A percentile compares a stretch with the other conserved stretches of the same genome.
Evolutionary conservation across 2,797 vertebrate species (phyloP).

Genomic region (Decapterus maruadsi): DNA sequence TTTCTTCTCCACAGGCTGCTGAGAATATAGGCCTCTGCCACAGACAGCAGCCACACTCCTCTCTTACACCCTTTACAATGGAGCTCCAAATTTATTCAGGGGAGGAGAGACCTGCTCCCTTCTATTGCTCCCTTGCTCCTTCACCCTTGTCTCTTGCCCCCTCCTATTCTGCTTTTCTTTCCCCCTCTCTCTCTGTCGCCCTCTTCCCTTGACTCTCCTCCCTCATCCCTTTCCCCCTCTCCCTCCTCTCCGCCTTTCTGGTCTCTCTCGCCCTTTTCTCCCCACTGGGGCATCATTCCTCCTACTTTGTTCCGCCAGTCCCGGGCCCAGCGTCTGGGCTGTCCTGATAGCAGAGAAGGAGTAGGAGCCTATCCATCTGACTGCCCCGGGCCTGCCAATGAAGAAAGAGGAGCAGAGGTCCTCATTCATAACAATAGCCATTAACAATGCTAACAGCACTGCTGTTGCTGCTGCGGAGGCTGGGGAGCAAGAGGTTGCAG

Average conservation of each 20-base stretch:
- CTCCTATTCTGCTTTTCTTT: constrained; percentile 43
- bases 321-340: constrained; percentile 82
- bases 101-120: constrained; percentile 74
- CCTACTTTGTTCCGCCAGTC: constrained; percentile 88
- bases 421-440: constrained; percentile 89
- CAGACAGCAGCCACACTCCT: constrained; percentile 85
- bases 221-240: constrained; percentile 44
- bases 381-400: constrained; percentile 78
- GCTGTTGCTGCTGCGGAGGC: constrained; percentile 70
- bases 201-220: constrained; percentile 64
- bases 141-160: constrained; percentile 79
- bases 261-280: constrained; percentile 75
- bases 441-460: constrained; percentile 87
- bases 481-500: constrained; percentile 66
- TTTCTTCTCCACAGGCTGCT: constrained; percentile 79
- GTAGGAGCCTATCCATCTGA: constrained; percentile 88
- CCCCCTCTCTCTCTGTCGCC: constrained; percentile 50
- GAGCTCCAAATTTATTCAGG: constrained; percentile 78
- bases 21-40: constrained; percentile 80
- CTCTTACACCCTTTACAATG: constrained; percentile 78
- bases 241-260: constrained; percentile 51
- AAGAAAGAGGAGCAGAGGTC: constrained; percentile 86
- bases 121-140: constrained; percentile 76
- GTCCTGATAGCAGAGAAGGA: constrained; percentile 85
- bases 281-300: constrained; percentile 85